Conservation (phyloP, 2,797 vertebrate genomes). For the Trematocara caparti region DNA sequence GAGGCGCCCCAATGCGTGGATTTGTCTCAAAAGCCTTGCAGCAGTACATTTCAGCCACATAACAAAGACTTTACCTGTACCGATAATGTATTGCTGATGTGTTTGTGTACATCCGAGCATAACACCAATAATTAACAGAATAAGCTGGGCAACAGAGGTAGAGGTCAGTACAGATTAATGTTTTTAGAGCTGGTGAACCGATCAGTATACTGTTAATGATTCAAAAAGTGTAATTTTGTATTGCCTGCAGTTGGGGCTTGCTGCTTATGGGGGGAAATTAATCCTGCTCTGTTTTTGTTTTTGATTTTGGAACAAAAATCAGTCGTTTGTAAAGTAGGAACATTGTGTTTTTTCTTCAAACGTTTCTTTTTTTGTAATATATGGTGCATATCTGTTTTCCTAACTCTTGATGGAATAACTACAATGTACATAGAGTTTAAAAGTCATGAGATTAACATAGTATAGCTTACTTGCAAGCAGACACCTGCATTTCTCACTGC, state of each 20-base stretch:
- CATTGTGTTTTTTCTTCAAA: slow-evolving; percentile 37
- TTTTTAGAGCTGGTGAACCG: slow-evolving; percentile 12
- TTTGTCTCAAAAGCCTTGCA: slow-evolving; percentile 37
- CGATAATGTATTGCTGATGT: slow-evolving; percentile 36
- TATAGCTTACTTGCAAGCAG: slow-evolving; percentile 26
- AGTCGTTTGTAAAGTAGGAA: slow-evolving; percentile 59
- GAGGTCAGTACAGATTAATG: slow-evolving; percentile 32
- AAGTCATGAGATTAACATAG: slow-evolving; percentile 24
- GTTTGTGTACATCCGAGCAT: slow-evolving; percentile 45
- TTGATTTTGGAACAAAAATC: slow-evolving; percentile 71
- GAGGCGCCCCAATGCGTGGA: slow-evolving; percentile 50
- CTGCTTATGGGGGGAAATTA: slow-evolving; percentile 67
- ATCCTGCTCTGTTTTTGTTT: slow-evolving; percentile 56
- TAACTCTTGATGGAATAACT: slow-evolving; percentile 52
- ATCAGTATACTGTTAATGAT: slow-evolving; percentile 54
- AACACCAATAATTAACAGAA: slow-evolving; percentile 49
- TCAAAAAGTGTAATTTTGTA: slow-evolving; percentile 62
- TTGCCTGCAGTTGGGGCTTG: slow-evolving; percentile 74
- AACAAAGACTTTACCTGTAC: slow-evolving; percentile 37
- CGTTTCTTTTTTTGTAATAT: slow-evolving; percentile 20
- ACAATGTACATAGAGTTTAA: slow-evolving; percentile 47
- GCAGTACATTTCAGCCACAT: slow-evolving; percentile 39
- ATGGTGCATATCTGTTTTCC: slow-evolving; percentile 50
- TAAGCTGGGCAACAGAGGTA: slow-evolving; percentile 38
- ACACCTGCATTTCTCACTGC: slow-evolving; percentile 40